These are phyloP conservation scores for Chelonoidis abingdonii DNA, from an alignment of 2,113 vertebrate species.

Conservation along the genomic window DNA sequence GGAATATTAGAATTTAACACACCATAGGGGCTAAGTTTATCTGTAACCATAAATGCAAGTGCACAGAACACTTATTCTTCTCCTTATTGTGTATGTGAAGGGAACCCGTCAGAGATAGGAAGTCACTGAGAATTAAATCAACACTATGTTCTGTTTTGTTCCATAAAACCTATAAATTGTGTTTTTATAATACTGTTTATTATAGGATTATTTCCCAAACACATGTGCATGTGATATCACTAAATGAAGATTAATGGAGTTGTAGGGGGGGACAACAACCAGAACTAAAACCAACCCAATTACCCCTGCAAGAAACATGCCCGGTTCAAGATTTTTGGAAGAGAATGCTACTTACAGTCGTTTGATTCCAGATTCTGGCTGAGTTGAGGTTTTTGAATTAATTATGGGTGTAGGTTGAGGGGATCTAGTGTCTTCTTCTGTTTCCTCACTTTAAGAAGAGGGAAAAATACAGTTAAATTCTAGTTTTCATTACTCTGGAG, in stretches of 20 bases:
- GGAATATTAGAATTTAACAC: background rate
- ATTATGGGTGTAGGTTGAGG: constrained; percentile 78
- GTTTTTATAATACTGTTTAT: background rate
- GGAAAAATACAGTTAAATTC: background rate
- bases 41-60: background rate
- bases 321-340: background rate
- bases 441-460: constrained; percentile 86
- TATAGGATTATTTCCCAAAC: background rate
- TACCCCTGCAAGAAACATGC: background rate
- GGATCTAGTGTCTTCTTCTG: constrained; percentile 86
- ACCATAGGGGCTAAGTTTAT: too few relatives aligned
- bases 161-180: background rate
- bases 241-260: background rate
- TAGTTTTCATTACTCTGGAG: background rate
- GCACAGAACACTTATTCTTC: background rate
- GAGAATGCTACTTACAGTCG: constrained; percentile 86
- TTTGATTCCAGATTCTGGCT: constrained; percentile 92
- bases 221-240: background rate
- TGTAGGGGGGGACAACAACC: background rate
- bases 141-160: background rate
- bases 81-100: accelerated
- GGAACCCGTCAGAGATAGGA: background rate
- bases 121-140: background rate
- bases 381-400: constrained; percentile 77
- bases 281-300: background rate